Percentiles rank a stretch among this genome's conserved stretches.
phyloP scores from a whole-genome alignment of 2,797 vertebrate species.

The Rachycentron canadum region DNA sequence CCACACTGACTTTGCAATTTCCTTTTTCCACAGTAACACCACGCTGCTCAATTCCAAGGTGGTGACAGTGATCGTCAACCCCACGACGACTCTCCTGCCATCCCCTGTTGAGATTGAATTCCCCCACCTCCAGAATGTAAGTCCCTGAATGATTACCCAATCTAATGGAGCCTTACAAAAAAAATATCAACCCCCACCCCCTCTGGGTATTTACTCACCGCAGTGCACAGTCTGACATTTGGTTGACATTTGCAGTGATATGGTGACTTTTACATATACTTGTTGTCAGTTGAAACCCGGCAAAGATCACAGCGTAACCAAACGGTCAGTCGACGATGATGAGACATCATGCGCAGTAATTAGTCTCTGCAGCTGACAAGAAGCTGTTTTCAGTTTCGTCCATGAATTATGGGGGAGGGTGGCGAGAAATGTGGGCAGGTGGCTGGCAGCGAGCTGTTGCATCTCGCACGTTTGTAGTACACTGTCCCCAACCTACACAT shows the following conservation, averaged over 20 bases:
- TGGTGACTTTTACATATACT: slow-evolving; percentile 68
- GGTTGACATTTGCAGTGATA: slow-evolving; percentile 78
- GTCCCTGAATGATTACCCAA: slow-evolving; percentile 70
- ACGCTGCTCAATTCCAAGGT: slow-evolving; percentile 96
- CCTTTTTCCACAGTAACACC: slow-evolving; percentile 86
- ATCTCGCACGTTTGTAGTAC: slow-evolving; percentile 65
- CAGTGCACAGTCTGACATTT: slow-evolving; percentile 78
- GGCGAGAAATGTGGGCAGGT: slow-evolving; percentile 59
- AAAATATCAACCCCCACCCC: slow-evolving; percentile 31
- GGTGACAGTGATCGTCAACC: slow-evolving; percentile 95
- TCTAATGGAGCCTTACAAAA: slow-evolving; percentile 41
- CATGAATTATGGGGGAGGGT: slow-evolving; percentile 21
- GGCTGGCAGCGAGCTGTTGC: slow-evolving; percentile 68
- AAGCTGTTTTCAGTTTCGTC: slow-evolving; percentile 60
- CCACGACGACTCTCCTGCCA: slow-evolving; percentile 89
- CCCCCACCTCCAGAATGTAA: slow-evolving; percentile 96
- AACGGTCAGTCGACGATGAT: slow-evolving; percentile 34
- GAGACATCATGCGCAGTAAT: slow-evolving; percentile 49
- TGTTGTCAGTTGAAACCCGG: slow-evolving; percentile 43
- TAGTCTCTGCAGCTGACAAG: slow-evolving; percentile 47
- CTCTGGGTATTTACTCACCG: slow-evolving; percentile 65
- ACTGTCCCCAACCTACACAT: slow-evolving; percentile 48
- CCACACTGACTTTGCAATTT: slow-evolving; percentile 31
- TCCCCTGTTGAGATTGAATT: slow-evolving; percentile 95
- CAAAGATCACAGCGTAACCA: slow-evolving; percentile 58